Evolutionary conservation across 2,888 invertebrate genomes (phyloP).

Genomic region (Macaria notata): DNA sequence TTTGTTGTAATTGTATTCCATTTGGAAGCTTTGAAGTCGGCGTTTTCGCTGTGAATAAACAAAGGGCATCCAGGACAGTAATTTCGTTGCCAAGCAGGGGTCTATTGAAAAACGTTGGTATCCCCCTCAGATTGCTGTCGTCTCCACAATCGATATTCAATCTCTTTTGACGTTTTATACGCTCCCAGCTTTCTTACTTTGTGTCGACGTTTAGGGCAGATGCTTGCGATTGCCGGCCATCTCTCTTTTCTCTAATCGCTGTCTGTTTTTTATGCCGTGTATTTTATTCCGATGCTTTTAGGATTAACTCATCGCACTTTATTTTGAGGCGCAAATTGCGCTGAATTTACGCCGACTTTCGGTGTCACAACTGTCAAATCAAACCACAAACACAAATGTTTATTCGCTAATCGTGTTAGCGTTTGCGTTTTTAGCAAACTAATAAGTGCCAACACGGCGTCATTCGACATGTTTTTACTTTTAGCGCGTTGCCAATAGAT

Average conservation of each 20-base stretch:
- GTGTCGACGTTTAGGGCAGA: constrained; percentile 69
- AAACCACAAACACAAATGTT: constrained; percentile 20
- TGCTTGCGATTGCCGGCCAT: constrained; percentile 64
- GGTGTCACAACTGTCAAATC: constrained; percentile 29
- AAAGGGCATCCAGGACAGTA: constrained; percentile 6
- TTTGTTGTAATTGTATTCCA: constrained; percentile 1
- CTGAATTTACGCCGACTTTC: constrained; percentile 21
- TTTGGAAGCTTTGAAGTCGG: not conserved
- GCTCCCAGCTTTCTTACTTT: constrained; percentile 75
- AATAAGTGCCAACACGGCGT: constrained; percentile 12
- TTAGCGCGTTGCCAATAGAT: constrained; percentile 19
- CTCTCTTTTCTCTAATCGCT: constrained; percentile 55
- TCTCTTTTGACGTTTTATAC: constrained; percentile 78
- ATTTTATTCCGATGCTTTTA: constrained; percentile 17
- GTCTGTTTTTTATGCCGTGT: constrained; percentile 43
- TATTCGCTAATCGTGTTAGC: constrained; percentile 19
- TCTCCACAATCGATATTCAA: constrained; percentile 80
- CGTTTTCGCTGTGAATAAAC: constrained; percentile 14
- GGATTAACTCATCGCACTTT: constrained; percentile 16
- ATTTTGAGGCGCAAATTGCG: constrained; percentile 16
- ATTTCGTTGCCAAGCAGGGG: constrained; percentile 9
- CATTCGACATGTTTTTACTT: constrained; percentile 25
- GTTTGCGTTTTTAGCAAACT: constrained; percentile 10
- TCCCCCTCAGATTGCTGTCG: constrained; percentile 65
- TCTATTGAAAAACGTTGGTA: constrained; percentile 12